Evolutionary conservation across 2,888 invertebrate species (phyloP).

Genomic region (Cerceris rybyensis): DNA sequence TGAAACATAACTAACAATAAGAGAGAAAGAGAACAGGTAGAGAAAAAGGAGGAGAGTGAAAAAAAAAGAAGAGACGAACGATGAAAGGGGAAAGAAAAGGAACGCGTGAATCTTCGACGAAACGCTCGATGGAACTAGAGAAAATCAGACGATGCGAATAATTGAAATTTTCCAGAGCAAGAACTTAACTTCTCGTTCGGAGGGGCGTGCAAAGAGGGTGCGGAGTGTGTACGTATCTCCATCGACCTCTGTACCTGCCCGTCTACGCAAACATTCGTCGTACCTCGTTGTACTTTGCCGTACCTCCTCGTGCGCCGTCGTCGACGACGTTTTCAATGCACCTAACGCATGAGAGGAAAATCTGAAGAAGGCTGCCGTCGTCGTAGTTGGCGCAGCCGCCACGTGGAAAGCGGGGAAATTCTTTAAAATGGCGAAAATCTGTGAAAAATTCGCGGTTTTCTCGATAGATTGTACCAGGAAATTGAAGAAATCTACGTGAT

Average conservation of each 20-base stretch:
- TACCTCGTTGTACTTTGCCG: slow-evolving; percentile 14
- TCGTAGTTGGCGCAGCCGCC: not conserved
- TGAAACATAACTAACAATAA: slow-evolving; percentile 14
- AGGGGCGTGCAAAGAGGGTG: slow-evolving; percentile 15
- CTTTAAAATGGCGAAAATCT: slow-evolving; percentile 24
- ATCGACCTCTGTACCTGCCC: slow-evolving; percentile 25
- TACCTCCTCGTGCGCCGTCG: not conserved
- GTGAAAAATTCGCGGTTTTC: slow-evolving; percentile 27
- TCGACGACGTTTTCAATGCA: slow-evolving; percentile 35
- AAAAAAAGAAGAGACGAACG: not conserved
- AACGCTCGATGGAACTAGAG: slow-evolving; percentile 33
- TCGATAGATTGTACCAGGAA: not conserved
- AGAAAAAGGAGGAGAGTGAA: slow-evolving; percentile 13
- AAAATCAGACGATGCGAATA: slow-evolving; percentile 77
- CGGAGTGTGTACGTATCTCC: slow-evolving; percentile 37
- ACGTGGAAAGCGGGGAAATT: slow-evolving; percentile 18
- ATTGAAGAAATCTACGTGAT: not conserved
- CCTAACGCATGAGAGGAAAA: slow-evolving; percentile 26
- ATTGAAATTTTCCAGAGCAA: slow-evolving; percentile 77
- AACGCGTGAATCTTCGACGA: slow-evolving; percentile 11
- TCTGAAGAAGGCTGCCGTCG: slow-evolving; percentile 11
- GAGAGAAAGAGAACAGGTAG: slow-evolving; percentile 8
- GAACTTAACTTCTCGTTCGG: slow-evolving; percentile 66
- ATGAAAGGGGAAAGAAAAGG: slow-evolving; percentile 10
- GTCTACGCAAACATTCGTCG: slow-evolving; percentile 43